Evolutionary conservation across 2,888 invertebrate genomes (phyloP), one percentile per base, ranked within the genome.

Genomic region (Microctonus brassicae): DNA sequence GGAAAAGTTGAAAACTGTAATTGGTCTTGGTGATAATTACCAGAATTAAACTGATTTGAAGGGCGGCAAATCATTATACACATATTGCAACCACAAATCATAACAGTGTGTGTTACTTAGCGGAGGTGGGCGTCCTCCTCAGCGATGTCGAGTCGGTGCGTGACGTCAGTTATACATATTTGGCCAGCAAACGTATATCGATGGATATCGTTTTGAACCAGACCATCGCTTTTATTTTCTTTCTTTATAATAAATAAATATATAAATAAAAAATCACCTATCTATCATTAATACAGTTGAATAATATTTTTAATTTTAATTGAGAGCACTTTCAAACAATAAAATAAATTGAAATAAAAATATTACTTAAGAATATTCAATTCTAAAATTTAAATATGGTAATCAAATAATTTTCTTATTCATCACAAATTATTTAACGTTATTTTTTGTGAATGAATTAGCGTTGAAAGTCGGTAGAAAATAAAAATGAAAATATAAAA

Each of bases 101-200:
- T 17, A 66, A 62, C 70, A 74, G 69, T 33, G 62, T 34, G 72
- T 74, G 73, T 73, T 82, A 78, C 82, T 83, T 81, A 82, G 69
- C 55, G 67, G 47, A 75, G 79, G 84, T 86, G 85, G 85, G 86
- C 84, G 86, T 84, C 82, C 83, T 83, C 82, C 84, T 85, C 83
- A 83, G 76, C 79, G 77, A 77, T 82, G 78, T 77, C 78, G 74
- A 75, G 76, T 75, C 74, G 75, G 72, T 78, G 77, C 81, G 81
- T 86, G 86, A 86, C 86, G 86, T 86, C 86, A 85, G 82, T 82
- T 78, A 81, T 85, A 86, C 86, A 81, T 87, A 86, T 87, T 86
- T 86, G 87, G 86, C 85, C 83, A 85, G 82, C 79, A 77, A 80
- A 80, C 78, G 78, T 82, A 47, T 17, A 81, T 81, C 79, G 78